Base-by-base conservation (phyloP, 2,113 vertebrate genomes). In the Mormoops blainvillei region DNA sequence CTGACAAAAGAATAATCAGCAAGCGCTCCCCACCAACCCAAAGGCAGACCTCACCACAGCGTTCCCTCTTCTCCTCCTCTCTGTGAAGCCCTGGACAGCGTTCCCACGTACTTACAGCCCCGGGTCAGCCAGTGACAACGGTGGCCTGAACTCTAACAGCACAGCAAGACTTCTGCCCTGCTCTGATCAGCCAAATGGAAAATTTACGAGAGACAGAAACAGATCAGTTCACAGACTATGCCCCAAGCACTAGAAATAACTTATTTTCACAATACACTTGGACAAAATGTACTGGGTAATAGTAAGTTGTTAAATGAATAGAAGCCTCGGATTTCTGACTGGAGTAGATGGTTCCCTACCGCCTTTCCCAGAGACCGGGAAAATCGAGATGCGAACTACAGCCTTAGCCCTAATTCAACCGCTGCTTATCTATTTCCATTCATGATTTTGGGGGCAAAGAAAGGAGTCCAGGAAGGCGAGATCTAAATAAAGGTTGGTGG, bases 121-220 rank as follows among this genome's bases (percentile, higher is more conserved):
- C 97, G 98, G 98, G 98, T 98, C 98, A 98, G 98, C 97, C 98
- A 98, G 98, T 95, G 95, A 98, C 97, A 98, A 97, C 97, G 98
- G 97, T 96, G 67, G 88, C 93, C 84, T 97, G 85, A 93, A 97
- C 97, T 89, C 96, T 89, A 90, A 96, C 86, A 97, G 94, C 96
- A 97, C 97, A 98, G 91, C 18, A 91, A 98, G 97, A 96, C 95
- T 97, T 96, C 94, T 97, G 90, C 65, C 95, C 94, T 56, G 50
- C 78, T 97, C 93, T 93, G 89, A 98, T 92, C 94, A 94, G 92
- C 98, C 95, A 97, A 98, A 98, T 97, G 98, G 98, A 98, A 98
- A 98, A 98, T 97, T 97, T 95, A 97, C 5, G 67, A 89, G 95
- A 97, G 97, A 96, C 73, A 97, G 87, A 97, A 95, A 97, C 90